These are phyloP conservation scores for Remorina albescens DNA, from an alignment of 2,797 vertebrate species.

Conservation along the genomic window DNA sequence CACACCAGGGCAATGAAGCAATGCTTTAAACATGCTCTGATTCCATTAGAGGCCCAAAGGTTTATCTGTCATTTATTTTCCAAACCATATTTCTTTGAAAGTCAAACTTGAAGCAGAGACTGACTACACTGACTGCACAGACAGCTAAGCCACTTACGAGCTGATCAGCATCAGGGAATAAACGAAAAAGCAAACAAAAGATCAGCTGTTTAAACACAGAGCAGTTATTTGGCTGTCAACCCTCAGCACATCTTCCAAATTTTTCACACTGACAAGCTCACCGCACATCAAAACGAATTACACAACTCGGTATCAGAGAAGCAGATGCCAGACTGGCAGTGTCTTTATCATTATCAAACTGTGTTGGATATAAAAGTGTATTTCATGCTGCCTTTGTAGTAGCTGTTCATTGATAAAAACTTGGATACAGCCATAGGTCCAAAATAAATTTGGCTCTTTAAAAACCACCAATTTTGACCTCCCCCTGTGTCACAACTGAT, in stretches of 20 bases:
- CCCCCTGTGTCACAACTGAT: neutral
- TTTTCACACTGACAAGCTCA: slow-evolving; percentile 5
- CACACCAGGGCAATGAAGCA: slow-evolving; percentile 58
- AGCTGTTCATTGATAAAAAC: slow-evolving; percentile 46
- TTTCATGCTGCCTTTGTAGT: slow-evolving; percentile 8
- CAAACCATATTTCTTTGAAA: slow-evolving; percentile 5
- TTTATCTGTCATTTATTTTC: slow-evolving; percentile 25
- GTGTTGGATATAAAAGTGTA: slow-evolving; percentile 11
- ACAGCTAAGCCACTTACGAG: neutral
- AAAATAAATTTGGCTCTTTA: neutral
- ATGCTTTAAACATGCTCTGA: slow-evolving; percentile 60
- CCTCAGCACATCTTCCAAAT: slow-evolving; percentile 26
- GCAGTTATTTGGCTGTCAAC: slow-evolving; percentile 19
- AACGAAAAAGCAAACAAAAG: slow-evolving; percentile 5
- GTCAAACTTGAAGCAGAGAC: slow-evolving; percentile 17
- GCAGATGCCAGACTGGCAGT: slow-evolving; percentile 5
- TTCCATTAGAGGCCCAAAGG: slow-evolving; percentile 56
- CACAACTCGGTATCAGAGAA: slow-evolving; percentile 20
- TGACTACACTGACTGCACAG: neutral
- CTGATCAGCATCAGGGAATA: slow-evolving; percentile 24
- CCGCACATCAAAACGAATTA: slow-evolving; percentile 22
- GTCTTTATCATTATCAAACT: slow-evolving; percentile 11
- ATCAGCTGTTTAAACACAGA: slow-evolving; percentile 26
- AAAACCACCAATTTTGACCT: neutral
- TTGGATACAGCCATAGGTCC: neutral